These are phyloP conservation scores for Meghimatium bilineatum DNA, from an alignment of 2,888 invertebrate species.

Conservation along the genomic window DNA sequence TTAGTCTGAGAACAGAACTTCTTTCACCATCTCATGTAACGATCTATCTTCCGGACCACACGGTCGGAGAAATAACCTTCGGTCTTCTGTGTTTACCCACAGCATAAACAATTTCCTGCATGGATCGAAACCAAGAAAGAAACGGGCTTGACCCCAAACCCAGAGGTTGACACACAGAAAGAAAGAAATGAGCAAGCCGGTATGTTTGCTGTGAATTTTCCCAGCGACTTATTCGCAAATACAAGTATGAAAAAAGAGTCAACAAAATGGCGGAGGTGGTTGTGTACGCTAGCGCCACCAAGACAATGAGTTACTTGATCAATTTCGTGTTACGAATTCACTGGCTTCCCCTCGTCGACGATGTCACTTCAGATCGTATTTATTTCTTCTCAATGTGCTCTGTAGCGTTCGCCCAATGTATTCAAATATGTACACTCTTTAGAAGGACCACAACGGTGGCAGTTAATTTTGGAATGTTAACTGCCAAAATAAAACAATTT, in stretches of 20 bases:
- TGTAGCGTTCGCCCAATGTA: neutral
- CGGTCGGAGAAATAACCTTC: conserved; percentile 3
- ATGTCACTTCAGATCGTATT: conserved; percentile 4
- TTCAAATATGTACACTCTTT: conserved; percentile 31
- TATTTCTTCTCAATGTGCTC: neutral
- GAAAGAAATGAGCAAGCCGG: conserved; percentile 34
- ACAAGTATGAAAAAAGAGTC: conserved; percentile 49
- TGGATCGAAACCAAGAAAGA: neutral
- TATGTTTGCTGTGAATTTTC: conserved; percentile 54
- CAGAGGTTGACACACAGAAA: conserved; percentile 9
- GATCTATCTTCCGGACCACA: neutral
- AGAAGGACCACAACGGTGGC: neutral
- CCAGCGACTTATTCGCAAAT: conserved; percentile 54
- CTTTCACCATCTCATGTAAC: conserved; percentile 12
- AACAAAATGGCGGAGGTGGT: conserved; percentile 50
- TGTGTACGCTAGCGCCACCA: conserved; percentile 48
- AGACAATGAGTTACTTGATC: conserved; percentile 48
- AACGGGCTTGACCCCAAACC: conserved; percentile 10
- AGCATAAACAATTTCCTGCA: conserved; percentile 10
- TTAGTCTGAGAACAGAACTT: neutral
- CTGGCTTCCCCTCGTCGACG: conserved; percentile 7
- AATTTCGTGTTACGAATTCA: conserved; percentile 37
- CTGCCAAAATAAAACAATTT: conserved; percentile 19
- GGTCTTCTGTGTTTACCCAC: neutral
- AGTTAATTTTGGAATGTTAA: conserved; percentile 32